Conservation (phyloP, 2,797 vertebrate genomes). For the Scleropages formosus region DNA sequence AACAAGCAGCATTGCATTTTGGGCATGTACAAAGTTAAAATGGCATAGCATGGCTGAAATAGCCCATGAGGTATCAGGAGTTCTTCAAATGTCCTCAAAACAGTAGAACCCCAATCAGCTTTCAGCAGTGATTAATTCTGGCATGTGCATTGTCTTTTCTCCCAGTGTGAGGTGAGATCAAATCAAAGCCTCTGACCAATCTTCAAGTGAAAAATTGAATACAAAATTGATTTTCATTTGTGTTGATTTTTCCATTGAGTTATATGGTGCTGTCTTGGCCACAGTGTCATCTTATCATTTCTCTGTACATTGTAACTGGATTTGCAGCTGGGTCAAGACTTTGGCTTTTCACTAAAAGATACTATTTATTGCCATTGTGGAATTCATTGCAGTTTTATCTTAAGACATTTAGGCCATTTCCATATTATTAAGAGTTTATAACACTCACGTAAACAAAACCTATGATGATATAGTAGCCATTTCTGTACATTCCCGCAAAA, state of each 20-base stretch:
- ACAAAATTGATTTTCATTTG: not conserved
- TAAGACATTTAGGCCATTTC: not conserved
- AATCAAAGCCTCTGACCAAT: not conserved
- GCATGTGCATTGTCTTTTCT: not conserved
- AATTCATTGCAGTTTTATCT: slow-evolving; percentile 12
- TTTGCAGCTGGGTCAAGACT: slow-evolving; percentile 8
- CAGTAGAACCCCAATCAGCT: not conserved
- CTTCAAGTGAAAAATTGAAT: slow-evolving; percentile 4
- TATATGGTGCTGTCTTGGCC: not conserved
- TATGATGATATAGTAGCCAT: too few species aligned
- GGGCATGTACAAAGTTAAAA: too few species aligned
- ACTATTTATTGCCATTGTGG: slow-evolving; percentile 13
- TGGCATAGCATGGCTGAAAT: too few species aligned
- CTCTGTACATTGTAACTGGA: slow-evolving; percentile 13
- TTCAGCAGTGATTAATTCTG: slow-evolving; percentile 15
- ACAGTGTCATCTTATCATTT: not conserved
- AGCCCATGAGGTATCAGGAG: too few species aligned
- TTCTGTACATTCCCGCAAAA: too few species aligned
- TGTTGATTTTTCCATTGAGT: not conserved
- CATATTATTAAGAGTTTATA: not conserved
- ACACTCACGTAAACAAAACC: too few species aligned
- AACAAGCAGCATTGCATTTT: not conserved
- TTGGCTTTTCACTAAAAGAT: slow-evolving; percentile 14
- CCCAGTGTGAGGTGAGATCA: not conserved
- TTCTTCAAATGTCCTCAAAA: too few species aligned